Base-by-base conservation (phyloP, 2,797 vertebrate species). In the Uromys caudimaculatus region DNA sequence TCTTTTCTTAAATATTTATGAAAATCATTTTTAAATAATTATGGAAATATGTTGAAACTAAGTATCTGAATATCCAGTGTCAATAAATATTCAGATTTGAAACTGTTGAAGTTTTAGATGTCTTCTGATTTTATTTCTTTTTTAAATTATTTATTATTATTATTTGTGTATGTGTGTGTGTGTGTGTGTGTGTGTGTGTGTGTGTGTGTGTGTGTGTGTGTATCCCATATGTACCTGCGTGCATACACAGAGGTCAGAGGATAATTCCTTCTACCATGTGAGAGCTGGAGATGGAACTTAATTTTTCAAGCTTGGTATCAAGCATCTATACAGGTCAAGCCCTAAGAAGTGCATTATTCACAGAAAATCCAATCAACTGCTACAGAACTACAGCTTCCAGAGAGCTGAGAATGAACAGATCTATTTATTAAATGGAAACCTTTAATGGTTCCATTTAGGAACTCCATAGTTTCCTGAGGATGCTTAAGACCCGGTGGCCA, bases 61-160 rank as follows among this genome's bases (percentile, higher is more conserved):
- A 89, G 41, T 27, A 83, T 92, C 85, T 89, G 81, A 93, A 88
- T 93, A 95, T 50, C 52, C 41, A 86, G 64, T 90, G 60, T 76
- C 83, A 91, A 47, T 94, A 85, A 92, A 91, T 79, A 93, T 79
- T 92, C 78, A 89, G 56, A 85, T 56, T 90, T 38, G 44, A 87
- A 91, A 81, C 19, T 89, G 56, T 64, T 90, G 62, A 85, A 95
- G 87, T 62, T 69, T 54, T 71, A 19, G 38, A 85, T 35, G 44
- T 67, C 41, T 16, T 38, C 10, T 52, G 64, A 35, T 60, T 64
- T 85, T 67, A 14, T 12, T 50, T n/a, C 35, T 8, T 69, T 69
- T 86, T 16, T 13, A 50, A 47, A 47, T 35, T 35, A 35, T 7
- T 35, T 35, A 50, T 7, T 64, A 52, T n/a, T 44, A 17, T 1